A percentile compares a stretch with the other conserved stretches of the same genome.
Conservation (phyloP, 2,113 vertebrate species). For the Zosterops japonicus region DNA sequence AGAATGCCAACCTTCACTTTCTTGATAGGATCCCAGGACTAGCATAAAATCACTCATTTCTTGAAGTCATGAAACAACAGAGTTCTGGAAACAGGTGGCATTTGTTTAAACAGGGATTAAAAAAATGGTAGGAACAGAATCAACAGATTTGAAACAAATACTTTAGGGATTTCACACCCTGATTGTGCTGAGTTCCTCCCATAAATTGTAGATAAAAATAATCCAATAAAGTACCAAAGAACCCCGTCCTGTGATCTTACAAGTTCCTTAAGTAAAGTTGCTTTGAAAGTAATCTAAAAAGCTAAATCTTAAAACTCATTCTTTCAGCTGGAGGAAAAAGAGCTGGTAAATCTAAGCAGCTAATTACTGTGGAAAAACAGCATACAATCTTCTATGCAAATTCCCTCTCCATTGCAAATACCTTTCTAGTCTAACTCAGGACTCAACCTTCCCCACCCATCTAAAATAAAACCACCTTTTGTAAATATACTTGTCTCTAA, state of each 20-base stretch:
- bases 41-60: not conserved
- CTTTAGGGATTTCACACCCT: not conserved
- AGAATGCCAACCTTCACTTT: not conserved
- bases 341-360: not conserved
- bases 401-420: not conserved
- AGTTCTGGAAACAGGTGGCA: not conserved
- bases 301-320: not conserved
- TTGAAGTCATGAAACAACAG: not conserved
- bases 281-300: not conserved
- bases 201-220: constrained; percentile 1
- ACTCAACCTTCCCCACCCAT: not conserved
- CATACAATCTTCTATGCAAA: not conserved
- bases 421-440: not conserved
- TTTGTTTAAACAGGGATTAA: not conserved
- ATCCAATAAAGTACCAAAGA: not conserved
- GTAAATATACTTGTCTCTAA: not conserved
- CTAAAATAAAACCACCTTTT: not conserved
- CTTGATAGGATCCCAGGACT: not conserved
- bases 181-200: not conserved
- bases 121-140: not conserved
- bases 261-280: not conserved
- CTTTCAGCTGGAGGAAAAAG: not conserved
- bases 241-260: not conserved
- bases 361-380: not conserved
- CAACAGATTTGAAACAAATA: constrained; percentile 6